A percentile compares a stretch with the other conserved stretches of the same genome.
These are phyloP conservation scores for Holothuria leucospilota DNA, from an alignment of 53 echinoderm and acorn worm genomes.

Conservation along the genomic window DNA sequence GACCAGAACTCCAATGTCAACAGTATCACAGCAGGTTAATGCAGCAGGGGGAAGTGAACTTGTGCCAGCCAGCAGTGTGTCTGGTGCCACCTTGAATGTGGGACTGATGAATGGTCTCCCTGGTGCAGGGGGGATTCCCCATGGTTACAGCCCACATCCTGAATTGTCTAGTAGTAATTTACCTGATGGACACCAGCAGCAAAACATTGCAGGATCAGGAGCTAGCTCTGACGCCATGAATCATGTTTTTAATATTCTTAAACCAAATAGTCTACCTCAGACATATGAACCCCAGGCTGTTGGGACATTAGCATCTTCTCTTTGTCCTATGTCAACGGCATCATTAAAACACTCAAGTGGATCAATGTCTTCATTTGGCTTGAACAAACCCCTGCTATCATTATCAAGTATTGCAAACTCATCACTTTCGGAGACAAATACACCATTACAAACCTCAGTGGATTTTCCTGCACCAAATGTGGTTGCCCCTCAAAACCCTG, in stretches of 20 bases:
- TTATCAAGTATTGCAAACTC: slow-evolving; percentile 15
- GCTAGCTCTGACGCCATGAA: slow-evolving; percentile 1
- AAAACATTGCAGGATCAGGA: neutral
- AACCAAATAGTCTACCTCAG: slow-evolving; percentile 54
- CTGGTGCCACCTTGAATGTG: slow-evolving; percentile 29
- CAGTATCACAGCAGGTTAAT: slow-evolving; percentile 23
- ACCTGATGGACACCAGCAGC: slow-evolving; percentile 19
- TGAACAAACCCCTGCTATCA: slow-evolving; percentile 13
- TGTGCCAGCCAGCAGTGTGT: neutral
- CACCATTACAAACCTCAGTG: slow-evolving; percentile 70
- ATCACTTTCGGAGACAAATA: neutral
- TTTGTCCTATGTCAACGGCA: slow-evolving; percentile 1
- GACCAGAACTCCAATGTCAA: slow-evolving; percentile 13
- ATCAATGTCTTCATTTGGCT: slow-evolving; percentile 4
- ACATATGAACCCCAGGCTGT: slow-evolving; percentile 30
- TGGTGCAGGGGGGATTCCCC: neutral
- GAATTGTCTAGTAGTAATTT: slow-evolving; percentile 8
- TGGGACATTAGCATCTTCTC: slow-evolving; percentile 17
- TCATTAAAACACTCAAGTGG: neutral
- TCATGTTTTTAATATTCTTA: slow-evolving; percentile 26
- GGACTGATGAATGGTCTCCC: slow-evolving; percentile 39
- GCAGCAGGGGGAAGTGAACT: neutral
- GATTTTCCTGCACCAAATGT: slow-evolving; percentile 97
- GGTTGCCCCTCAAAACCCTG: slow-evolving; percentile 91
- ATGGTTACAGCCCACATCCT: neutral